A percentile compares a stretch with the other conserved stretches of the same genome.
Conservation (phyloP, 2,797 vertebrate species). For the Echeneis naucrates region DNA sequence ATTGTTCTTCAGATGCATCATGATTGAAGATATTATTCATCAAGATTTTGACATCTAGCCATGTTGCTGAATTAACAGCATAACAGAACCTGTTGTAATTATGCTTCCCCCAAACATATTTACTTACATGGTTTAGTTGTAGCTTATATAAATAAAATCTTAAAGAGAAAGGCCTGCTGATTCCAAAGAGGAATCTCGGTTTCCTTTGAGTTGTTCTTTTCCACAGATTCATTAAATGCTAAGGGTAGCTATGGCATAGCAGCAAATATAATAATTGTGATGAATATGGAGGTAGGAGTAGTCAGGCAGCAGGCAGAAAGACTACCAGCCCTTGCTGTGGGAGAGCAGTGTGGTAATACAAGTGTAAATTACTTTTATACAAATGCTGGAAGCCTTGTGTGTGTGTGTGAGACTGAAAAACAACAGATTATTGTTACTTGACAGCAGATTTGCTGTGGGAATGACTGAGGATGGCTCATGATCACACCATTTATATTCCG, state of each 20-base stretch:
- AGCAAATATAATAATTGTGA: conserved; percentile 12
- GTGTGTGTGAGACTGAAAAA: conserved; percentile 1
- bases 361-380: not conserved
- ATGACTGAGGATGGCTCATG: not conserved
- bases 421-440: conserved; percentile 8
- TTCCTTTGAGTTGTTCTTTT: conserved; percentile 12
- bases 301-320: not conserved
- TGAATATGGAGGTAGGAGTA: conserved; percentile 5
- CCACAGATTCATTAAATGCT: conserved; percentile 2
- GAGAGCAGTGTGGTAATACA: conserved; percentile 9
- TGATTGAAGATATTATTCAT: too few relatives aligned
- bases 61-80: too few relatives aligned
- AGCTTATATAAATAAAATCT: not conserved
- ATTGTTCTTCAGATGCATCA: too few relatives aligned
- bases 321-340: not conserved
- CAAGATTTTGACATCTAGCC: too few relatives aligned
- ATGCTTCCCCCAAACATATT: not conserved
- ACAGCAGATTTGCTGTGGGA: conserved; percentile 20
- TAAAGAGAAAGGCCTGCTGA: not conserved
- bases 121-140: not conserved
- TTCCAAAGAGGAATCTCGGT: too few relatives aligned
- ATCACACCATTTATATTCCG: conserved; percentile 45
- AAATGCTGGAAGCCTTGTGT: conserved; percentile 2
- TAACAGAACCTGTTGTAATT: too few relatives aligned
- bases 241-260: conserved; percentile 8